These are phyloP conservation scores for Scaptomyza hsui DNA, from an alignment of 1,140 invertebrate genomes.

Conservation along the genomic window DNA sequence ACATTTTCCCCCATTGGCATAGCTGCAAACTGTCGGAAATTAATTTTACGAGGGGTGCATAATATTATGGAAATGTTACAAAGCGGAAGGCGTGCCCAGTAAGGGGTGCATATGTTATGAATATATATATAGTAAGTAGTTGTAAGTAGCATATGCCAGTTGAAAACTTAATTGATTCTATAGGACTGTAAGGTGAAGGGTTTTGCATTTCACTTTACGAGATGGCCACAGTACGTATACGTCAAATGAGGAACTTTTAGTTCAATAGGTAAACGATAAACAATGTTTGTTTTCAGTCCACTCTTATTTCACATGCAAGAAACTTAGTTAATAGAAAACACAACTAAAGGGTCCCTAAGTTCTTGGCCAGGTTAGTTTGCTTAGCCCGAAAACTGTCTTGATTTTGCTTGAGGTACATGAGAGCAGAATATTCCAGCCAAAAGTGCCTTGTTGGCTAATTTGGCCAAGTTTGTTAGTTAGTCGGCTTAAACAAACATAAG, in stretches of 20 bases:
- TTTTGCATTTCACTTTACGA: slow-evolving; percentile 38
- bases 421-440: slow-evolving; percentile 6
- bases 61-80: slow-evolving; percentile 68
- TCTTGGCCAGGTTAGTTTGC: slow-evolving; percentile 44
- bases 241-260: slow-evolving; percentile 16
- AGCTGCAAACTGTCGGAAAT: slow-evolving; percentile 40
- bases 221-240: slow-evolving; percentile 8
- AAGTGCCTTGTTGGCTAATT: slow-evolving; percentile 53
- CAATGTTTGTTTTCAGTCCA: neutral
- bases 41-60: slow-evolving; percentile 70
- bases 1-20: slow-evolving; percentile 9
- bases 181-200: slow-evolving; percentile 24
- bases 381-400: slow-evolving; percentile 52
- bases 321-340: slow-evolving; percentile 15
- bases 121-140: slow-evolving; percentile 21
- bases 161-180: slow-evolving; percentile 70
- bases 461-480: slow-evolving; percentile 45
- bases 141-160: slow-evolving; percentile 56
- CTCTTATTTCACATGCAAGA: neutral
- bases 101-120: slow-evolving; percentile 37
- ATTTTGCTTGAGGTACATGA: neutral
- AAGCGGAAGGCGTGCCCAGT: slow-evolving; percentile 8
- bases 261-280: neutral
- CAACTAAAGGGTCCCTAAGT: slow-evolving; percentile 34
- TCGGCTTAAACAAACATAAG: slow-evolving; percentile 10